These are phyloP conservation scores for Hypena proboscidalis DNA, from an alignment of 2,888 invertebrate species.

Conservation along the genomic window DNA sequence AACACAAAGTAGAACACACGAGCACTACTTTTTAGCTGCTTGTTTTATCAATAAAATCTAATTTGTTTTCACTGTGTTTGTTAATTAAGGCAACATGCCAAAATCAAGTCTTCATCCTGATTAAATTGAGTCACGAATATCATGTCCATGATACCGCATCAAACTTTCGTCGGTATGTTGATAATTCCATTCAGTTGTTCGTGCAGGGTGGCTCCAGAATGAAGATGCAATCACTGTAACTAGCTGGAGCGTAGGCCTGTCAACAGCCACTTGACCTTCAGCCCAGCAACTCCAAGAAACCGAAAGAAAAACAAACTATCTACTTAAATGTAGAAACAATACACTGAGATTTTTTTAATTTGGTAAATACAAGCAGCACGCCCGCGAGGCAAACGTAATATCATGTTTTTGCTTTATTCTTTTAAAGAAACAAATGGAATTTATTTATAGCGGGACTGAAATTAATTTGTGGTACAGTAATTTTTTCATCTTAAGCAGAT, in stretches of 20 bases:
- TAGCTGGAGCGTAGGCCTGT: slow-evolving; percentile 50
- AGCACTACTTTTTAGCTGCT: too few relatives aligned
- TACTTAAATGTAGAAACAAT: slow-evolving; percentile 9
- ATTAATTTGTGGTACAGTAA: slow-evolving; percentile 19
- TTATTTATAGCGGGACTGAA: slow-evolving; percentile 23
- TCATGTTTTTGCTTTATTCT: slow-evolving; percentile 23
- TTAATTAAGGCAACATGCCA: too few relatives aligned
- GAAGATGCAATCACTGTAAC: slow-evolving; percentile 75
- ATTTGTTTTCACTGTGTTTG: slow-evolving; percentile 27
- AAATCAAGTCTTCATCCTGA: too few relatives aligned
- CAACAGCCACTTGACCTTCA: slow-evolving; percentile 46
- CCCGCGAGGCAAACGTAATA: slow-evolving; percentile 32
- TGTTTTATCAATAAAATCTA: slow-evolving; percentile 23
- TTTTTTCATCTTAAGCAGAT: background rate
- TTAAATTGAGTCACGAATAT: too few relatives aligned
- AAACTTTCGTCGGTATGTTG: slow-evolving; percentile 27
- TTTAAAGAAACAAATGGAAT: slow-evolving; percentile 37
- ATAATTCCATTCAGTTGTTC: slow-evolving; percentile 48
- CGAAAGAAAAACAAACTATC: slow-evolving; percentile 23
- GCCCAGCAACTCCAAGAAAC: slow-evolving; percentile 22
- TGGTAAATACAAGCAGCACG: slow-evolving; percentile 35
- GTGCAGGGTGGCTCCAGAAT: slow-evolving; percentile 63
- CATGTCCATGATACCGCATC: slow-evolving; percentile 46
- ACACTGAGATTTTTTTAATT: slow-evolving; percentile 39
- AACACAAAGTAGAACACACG: too few relatives aligned